Evolutionary conservation across 2,888 invertebrate species (phyloP), one percentile per base, ranked within the genome.

Genomic region (Abrostola tripartita): DNA sequence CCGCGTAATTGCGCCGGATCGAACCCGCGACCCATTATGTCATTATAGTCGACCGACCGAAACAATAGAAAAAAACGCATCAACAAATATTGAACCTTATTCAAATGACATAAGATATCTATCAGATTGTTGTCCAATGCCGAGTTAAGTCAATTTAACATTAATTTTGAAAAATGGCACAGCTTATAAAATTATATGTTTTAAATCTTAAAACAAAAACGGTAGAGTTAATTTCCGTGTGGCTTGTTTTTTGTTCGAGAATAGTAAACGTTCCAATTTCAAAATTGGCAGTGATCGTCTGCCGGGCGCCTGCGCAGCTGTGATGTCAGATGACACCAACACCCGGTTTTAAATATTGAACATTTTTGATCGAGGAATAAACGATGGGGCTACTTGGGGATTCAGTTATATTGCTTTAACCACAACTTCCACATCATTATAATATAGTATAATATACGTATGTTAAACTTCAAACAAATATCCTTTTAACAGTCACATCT

Each of bases 1-100:
- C 93, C 94, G 85, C 89, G 92, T 94, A 94, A 94, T 94, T 93
- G 94, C 91, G 88, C 88, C 81, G 92, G 90, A 90, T 90, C 92
- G 90, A 90, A 92, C 91, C 91, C 86, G 87, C 88, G 88, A 90
- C 91, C 93, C 93, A 94, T 94, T 94, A 94, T 92, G 91, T 93
- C 92, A 94, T 94, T 94, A 94, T 92, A 88, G 83, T 84, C 88
- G 89, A 85, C 91, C 89, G 92, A 91, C 90, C 92, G 90, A 93
- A 91, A 94, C 93, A 92, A 92, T 79, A 82, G 86, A 84, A 80
- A 82, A 80, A 57, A 63, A 54, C n/a, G 38, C 49, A 44, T 40
- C 68, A 76, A 65, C 40, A 64, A 50, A 81, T 71, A 70, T 56
- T 61, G 60, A 47, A 79, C 79, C 76, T 68, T 78, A 74, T 52